Base-by-base conservation (phyloP, 2,888 invertebrate species). In the Standfussiana lucernea region DNA sequence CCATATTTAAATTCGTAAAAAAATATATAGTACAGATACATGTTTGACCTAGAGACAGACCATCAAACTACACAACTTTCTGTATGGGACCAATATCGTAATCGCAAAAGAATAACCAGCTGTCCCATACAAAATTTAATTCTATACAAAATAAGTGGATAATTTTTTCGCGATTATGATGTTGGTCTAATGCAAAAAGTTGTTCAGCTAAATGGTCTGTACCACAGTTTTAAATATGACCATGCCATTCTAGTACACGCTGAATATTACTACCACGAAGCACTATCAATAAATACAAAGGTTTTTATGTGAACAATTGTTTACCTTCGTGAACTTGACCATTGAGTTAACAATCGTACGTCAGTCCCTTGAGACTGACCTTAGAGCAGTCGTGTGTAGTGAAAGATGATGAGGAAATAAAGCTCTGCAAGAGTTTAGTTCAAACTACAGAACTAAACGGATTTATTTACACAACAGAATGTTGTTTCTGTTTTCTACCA, bases 281-380 rank as follows among this genome's bases (percentile, higher is more conserved):
- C 21, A 42, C 42, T 28, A 59, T 47, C 42, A 56, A 18, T 65
- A n/a, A n/a, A n/a, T n/a, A n/a, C n/a, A n/a, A 59, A 47, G 47
- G 32, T 10, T 28, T 77, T 24, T 61, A 71, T 67, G 50, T 72
- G 10, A 67, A 66, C 72, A 67, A 67, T 72, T 15, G 32, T 62
- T 78, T 40, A 72, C 61, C 40, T 47, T 56, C n/a, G 40, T 64
- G 40, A 79, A 67, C 61, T 78, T 24, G 28, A 21, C 37, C 47
- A 78, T 47, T 78, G 72, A 79, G 45, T 24, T 47, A 62, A 40
- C 67, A 73, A 65, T 53, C 53, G 53, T 53, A 53, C 28, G 59
- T 45, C 45, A 40, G 18, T 71, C 75, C 70, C 62, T 40, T 8
- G 66, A 66, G 61, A 75, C 18, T 62, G 61, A 40, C 62, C 74